Base-by-base conservation (phyloP, 2,888 invertebrate genomes). In the Calameuta filiformis region DNA sequence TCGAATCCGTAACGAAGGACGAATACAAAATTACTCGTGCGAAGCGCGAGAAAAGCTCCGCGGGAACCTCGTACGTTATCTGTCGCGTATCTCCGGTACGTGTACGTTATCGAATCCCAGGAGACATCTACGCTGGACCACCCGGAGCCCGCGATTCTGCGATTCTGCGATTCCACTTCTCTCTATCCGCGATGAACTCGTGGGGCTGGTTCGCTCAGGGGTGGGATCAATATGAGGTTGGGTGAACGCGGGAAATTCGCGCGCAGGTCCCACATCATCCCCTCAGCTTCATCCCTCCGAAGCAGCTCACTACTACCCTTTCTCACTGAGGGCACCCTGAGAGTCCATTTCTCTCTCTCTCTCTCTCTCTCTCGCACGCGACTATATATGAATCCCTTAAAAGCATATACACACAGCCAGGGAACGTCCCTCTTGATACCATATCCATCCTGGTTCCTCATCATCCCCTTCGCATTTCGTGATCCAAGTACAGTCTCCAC, bases 141-240 rank as follows among this genome's bases (percentile, higher is more conserved):
- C 81, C 83, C 83, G 85, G 83, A 84, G 82, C 83, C 85, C 85
- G 87, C 86, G 86, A 88, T 86, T 87, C 87, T 86, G 86, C 85
- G 87, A 87, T 85, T 89, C 86, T 83, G 77, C 83, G 83, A 81
- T 82, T 68, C 75, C 37, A 12, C 81, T 80, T 79, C 81, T 12
- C 78, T 75, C 80, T 75, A 12, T 37, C 12, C 74, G 77, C 75
- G 75, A 30, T 75, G 76, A 76, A 73, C 75, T 75, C 71, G 73
- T 73, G 80, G 81, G 82, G 75, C 76, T 79, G 71, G 78, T 83
- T 82, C 81, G 81, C 79, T 83, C 79, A 77, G 88, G 90, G 89
- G 89, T 90, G 90, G 90, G 91, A 91, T 91, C 91, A 91, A 91
- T 91, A 91, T 91, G 90, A 91, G 90, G 90, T 89, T 89, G 89